Evolutionary conservation across 2,888 invertebrate genomes (phyloP), one percentile per base, ranked within the genome.

Genomic region (Agrypnus murinus): DNA sequence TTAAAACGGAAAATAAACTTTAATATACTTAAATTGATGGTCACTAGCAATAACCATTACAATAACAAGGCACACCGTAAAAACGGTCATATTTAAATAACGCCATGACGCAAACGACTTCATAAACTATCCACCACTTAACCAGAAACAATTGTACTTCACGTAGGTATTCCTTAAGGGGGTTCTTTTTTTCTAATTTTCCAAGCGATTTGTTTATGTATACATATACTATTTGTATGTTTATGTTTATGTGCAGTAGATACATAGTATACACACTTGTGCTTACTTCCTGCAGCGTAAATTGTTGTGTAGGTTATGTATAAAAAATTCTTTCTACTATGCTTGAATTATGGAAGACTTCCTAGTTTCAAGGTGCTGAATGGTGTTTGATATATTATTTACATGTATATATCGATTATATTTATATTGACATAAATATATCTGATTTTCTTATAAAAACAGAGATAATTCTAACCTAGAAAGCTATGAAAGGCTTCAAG

Each of bases 31-130:
- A 64, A 64, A 65, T 69, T 58, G 53, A 65, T 70, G 65, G 65
- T 65, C 58, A 46, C 48, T 43, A 34, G 70, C 38, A 70, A 70
- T 70, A 65, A 70, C 60, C 70, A 70, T 70, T 65, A 70, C 65
- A 53, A 66, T 65, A 65, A 70, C 60, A 17, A 63, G 59, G n/a
- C n/a, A 38, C 59, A 64, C 40, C 58, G 64, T 68, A 68, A 68
- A 55, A 60, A 62, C 65, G 50, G 19, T 19, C 65, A 55, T 65
- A 65, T 62, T 65, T 70, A 66, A 65, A 66, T 65, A 57, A 3
- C 55, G 31, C 48, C 53, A 17, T 62, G 70, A 65, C 70, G 55
- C 50, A 65, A 70, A 70, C 59, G 53, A 32, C 70, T 62, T 62
- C 70, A 62, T 70, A 70, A 65, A 70, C 17, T 62, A 65, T 64